A percentile compares a stretch with the other conserved stretches of the same genome.
Conservation (phyloP, 1,140 invertebrate species). For the Caenorhabditis latens region DNA sequence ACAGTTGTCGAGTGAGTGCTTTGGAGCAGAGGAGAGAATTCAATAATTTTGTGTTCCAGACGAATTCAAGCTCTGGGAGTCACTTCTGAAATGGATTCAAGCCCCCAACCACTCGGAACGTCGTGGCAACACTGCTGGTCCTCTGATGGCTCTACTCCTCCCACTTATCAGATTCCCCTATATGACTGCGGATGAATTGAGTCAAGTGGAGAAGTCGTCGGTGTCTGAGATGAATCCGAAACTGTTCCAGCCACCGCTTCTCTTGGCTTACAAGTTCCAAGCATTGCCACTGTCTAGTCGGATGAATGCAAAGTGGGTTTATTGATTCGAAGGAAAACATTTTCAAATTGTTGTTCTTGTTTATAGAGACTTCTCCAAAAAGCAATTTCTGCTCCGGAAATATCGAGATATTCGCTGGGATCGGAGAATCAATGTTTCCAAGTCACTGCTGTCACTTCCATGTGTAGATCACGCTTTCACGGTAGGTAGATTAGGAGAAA, state of each 20-base stretch:
- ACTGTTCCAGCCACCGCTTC: constrained; percentile 78
- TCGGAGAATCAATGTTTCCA: constrained; percentile 75
- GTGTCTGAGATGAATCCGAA: constrained; percentile 76
- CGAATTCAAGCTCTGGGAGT: constrained; percentile 73
- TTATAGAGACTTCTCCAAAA: constrained; percentile 78
- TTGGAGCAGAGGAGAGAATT: not conserved
- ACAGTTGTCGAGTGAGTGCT: constrained; percentile 71
- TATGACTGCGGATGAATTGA: constrained; percentile 79
- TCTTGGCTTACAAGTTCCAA: constrained; percentile 79
- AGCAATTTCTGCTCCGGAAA: constrained; percentile 78
- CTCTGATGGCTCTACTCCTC: constrained; percentile 73
- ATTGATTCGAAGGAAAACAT: not conserved
- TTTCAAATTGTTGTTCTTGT: not conserved
- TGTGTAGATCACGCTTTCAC: constrained; percentile 1
- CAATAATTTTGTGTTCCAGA: constrained; percentile 65
- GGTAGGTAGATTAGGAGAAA: no score
- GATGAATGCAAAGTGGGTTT: constrained; percentile 65
- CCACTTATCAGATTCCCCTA: constrained; percentile 78
- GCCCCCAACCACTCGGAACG: constrained; percentile 75
- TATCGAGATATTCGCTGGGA: constrained; percentile 79
- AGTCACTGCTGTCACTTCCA: not conserved
- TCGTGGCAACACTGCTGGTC: constrained; percentile 71
- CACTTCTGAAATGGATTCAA: constrained; percentile 70
- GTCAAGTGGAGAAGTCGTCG: constrained; percentile 76
- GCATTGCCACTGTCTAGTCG: constrained; percentile 78